Evolutionary conservation across 2,888 invertebrate genomes (phyloP), one percentile per base, ranked within the genome.

Genomic region (Torymus texanus): DNA sequence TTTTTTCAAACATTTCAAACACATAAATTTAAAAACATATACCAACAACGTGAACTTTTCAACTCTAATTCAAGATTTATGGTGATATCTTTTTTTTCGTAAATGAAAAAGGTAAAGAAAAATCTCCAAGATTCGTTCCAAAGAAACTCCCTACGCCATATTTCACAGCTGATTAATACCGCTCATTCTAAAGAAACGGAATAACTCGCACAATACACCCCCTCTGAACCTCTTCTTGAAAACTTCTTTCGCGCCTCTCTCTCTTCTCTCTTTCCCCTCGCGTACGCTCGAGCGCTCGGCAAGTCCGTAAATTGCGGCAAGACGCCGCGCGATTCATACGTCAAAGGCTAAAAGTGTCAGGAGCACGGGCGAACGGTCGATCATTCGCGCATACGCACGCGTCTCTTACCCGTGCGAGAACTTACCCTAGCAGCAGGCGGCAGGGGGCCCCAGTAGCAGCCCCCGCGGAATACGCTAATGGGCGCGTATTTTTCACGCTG

Each of bases 301-400:
- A 67, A 75, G 41, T 67, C 50, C 58, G 29, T 68, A 62, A 75
- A 68, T 75, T 68, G 61, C 18, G 14, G 14, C 29, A 41, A 70
- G 65, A 50, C 18, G 24, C 16, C 18, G 14, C 67, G 55, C 61
- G 68, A 75, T 55, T 68, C 75, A 62, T 68, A 62, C 75, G 68
- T 68, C 75, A 75, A 75, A 58, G 62, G 68, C 53, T 18, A 75
- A 75, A 75, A 75, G 71, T 77, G 77, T 72, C 77, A 72, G 16
- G 16, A 66, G 65, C 77, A 72, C 56, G 65, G 18, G 21, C 51
- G 10, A 21, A 50, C 65, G 71, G 70, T 77, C 65, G 66, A 77
- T 72, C 71, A 72, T 77, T 71, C 75, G 59, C 59, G 18, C 29
- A 55, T 41, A 63, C 61, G 24, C 24, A 24, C 24, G 21, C 24